phyloP scores from a whole-genome alignment of 2,113 vertebrate species.

The Oryzias javanicus region DNA sequence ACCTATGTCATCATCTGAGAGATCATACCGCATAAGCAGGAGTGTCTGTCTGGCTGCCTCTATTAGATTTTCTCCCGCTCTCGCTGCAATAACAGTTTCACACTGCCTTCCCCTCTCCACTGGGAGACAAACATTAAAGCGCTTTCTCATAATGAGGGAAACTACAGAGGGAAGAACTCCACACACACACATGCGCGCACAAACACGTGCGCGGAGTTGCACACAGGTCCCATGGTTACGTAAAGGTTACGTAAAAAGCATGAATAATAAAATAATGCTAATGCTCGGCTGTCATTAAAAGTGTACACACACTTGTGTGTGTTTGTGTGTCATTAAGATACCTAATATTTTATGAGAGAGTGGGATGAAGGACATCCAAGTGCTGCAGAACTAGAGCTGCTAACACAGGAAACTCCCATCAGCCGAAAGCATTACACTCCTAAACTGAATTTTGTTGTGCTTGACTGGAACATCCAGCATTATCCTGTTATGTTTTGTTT shows the following conservation, averaged over 20 bases:
- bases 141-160: slow-evolving; percentile 75
- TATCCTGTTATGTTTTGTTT: too few species aligned
- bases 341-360: slow-evolving; percentile 56
- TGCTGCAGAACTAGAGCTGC: slow-evolving; percentile 34
- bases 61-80: slow-evolving; percentile 46
- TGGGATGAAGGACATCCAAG: slow-evolving; percentile 35
- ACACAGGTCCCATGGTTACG: slow-evolving; percentile 61
- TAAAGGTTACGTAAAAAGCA: slow-evolving; percentile 74
- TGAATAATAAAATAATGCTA: slow-evolving; percentile 69
- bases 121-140: slow-evolving; percentile 76
- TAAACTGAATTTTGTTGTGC: slow-evolving; percentile 21
- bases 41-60: slow-evolving; percentile 59
- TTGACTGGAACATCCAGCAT: slow-evolving; percentile 2
- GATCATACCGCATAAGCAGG: slow-evolving; percentile 58
- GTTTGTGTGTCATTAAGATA: slow-evolving; percentile 38
- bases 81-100: slow-evolving; percentile 69
- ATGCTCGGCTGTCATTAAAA: slow-evolving; percentile 61
- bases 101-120: slow-evolving; percentile 61
- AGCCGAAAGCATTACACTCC: slow-evolving; percentile 20
- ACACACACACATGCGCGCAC: slow-evolving; percentile 28
- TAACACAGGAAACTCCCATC: slow-evolving; percentile 39
- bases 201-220: slow-evolving; percentile 25
- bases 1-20: slow-evolving; percentile 60
- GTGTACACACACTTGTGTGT: slow-evolving; percentile 23
- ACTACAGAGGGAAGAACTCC: slow-evolving; percentile 70